A percentile compares a stretch with the other conserved stretches of the same genome.
Evolutionary conservation across 2,888 invertebrate genomes (phyloP).

Genomic region (Drosophila falleni): DNA sequence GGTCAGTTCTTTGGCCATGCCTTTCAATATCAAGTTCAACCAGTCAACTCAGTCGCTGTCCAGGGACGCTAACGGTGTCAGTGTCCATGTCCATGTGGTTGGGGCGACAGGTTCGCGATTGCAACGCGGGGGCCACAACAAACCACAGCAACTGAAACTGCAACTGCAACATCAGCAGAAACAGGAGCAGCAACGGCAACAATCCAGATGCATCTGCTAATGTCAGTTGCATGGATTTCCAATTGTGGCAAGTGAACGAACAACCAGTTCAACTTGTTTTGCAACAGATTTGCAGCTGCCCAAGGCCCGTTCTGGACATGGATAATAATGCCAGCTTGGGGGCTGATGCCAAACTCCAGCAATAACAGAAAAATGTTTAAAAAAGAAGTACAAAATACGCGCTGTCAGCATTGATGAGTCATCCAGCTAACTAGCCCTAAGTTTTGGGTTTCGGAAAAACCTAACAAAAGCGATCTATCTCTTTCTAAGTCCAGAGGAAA

Average conservation of each 20-base stretch:
- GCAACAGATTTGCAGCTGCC: conserved; percentile 69
- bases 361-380: not conserved
- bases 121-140: conserved; percentile 42
- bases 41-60: conserved; percentile 54
- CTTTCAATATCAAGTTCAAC: conserved; percentile 84
- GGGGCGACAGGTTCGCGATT: conserved; percentile 60
- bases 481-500: conserved; percentile 43
- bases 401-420: conserved; percentile 63
- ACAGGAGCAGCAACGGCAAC: conserved; percentile 14
- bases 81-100: conserved; percentile 34
- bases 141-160: conserved; percentile 24
- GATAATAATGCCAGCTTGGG: conserved; percentile 16
- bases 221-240: conserved; percentile 69
- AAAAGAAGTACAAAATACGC: conserved; percentile 15
- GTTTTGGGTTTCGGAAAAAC: conserved; percentile 19
- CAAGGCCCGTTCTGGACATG: conserved; percentile 30
- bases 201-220: conserved; percentile 45
- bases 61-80: conserved; percentile 67
- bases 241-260: conserved; percentile 61
- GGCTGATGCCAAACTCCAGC: conserved; percentile 11
- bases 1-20: conserved; percentile 55
- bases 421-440: conserved; percentile 50
- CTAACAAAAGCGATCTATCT: conserved; percentile 10
- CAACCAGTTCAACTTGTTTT: conserved; percentile 78
- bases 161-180: conserved; percentile 7